Conservation (phyloP, 2,113 vertebrate genomes). For the Daphoenositta chrysoptera region DNA sequence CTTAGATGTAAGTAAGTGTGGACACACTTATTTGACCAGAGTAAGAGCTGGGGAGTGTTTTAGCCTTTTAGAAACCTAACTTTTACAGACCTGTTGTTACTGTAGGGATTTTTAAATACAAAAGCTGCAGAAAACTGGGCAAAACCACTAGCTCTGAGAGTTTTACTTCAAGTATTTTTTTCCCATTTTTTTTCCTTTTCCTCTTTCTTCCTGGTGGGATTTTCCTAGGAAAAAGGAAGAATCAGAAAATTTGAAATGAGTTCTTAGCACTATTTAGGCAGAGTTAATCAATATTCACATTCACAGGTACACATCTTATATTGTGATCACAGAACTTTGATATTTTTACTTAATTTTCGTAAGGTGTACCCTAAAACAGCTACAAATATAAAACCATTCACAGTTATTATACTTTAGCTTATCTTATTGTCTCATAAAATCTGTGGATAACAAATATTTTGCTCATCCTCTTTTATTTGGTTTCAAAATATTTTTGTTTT, state of each 20-base stretch:
- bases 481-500: not conserved
- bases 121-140: not conserved
- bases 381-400: not conserved
- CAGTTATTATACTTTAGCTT: not conserved
- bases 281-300: not conserved
- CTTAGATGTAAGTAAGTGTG: not conserved
- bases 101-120: not conserved
- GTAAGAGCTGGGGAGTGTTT: not conserved
- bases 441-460: not conserved
- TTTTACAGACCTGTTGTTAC: not conserved
- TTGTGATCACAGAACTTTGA: accelerated
- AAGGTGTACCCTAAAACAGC: not conserved
- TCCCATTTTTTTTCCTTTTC: accelerated
- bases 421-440: not conserved
- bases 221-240: not conserved
- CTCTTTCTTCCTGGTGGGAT: not conserved
- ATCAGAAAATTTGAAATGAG: not conserved
- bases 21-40: not conserved
- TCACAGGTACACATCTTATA: not conserved
- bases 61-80: not conserved
- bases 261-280: not conserved
- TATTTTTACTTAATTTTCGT: not conserved
- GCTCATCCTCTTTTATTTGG: not conserved
- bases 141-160: not conserved
- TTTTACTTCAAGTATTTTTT: not conserved